Evolutionary conservation across 2,797 vertebrate species (phyloP).

Genomic region (Sardinella longiceps): DNA sequence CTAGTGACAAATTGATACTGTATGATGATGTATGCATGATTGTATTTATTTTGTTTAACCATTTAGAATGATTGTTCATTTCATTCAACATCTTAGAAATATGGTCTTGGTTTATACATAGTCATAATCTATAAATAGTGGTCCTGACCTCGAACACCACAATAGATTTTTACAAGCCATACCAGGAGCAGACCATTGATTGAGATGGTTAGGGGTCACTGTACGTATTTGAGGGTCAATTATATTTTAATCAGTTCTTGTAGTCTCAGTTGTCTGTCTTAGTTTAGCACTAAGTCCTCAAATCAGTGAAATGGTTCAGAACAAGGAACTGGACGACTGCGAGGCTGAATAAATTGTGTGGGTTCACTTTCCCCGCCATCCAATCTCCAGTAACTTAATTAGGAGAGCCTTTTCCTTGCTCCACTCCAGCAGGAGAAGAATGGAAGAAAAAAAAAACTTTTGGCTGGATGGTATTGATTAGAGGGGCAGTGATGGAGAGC

Average conservation of each 20-base stretch:
- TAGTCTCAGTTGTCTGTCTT: not conserved
- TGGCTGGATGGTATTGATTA: conserved; percentile 64
- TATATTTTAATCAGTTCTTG: not conserved
- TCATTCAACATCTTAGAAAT: not conserved
- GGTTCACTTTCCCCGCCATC: conserved; percentile 8
- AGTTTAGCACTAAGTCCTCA: not conserved
- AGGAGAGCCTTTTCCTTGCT: conserved; percentile 32
- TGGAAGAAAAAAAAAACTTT: conserved; percentile 53
- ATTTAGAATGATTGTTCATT: not conserved
- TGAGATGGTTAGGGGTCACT: not conserved
- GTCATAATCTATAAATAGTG: not conserved
- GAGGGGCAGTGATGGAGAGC: conserved; percentile 29
- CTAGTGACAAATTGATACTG: too few species aligned
- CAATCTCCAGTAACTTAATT: conserved; percentile 43
- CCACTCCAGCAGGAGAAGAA: not conserved
- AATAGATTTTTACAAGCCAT: not conserved
- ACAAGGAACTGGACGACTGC: not conserved
- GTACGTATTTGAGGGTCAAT: not conserved
- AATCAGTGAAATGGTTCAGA: not conserved
- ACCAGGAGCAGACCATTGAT: not conserved
- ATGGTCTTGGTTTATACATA: too few species aligned
- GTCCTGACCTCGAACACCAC: not conserved
- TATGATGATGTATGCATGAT: too few species aligned
- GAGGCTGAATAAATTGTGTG: not conserved
- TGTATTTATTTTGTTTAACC: too few species aligned